Percentiles rank a stretch among this genome's conserved stretches.
Evolutionary conservation across 2,888 invertebrate genomes (phyloP).

Genomic region (Drosophila infuscata): DNA sequence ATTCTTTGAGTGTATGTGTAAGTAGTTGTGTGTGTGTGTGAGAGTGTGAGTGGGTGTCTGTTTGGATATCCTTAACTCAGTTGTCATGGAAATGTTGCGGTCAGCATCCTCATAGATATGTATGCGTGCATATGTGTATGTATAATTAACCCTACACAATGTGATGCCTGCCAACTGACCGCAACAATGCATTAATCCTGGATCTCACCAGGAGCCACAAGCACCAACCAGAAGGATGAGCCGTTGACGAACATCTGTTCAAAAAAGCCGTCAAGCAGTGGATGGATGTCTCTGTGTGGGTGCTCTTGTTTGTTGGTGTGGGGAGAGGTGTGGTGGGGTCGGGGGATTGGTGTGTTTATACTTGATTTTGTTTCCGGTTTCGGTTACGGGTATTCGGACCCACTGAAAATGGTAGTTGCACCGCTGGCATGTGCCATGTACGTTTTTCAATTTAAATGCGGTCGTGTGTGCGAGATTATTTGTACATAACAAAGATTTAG

Average conservation of each 20-base stretch:
- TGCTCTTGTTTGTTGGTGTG: not conserved
- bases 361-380: slow-evolving; percentile 48
- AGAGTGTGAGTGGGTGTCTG: not conserved
- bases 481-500: slow-evolving; percentile 77
- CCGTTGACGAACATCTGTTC: slow-evolving; percentile 43
- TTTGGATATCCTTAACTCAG: slow-evolving; percentile 38
- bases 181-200: slow-evolving; percentile 71
- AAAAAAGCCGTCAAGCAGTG: slow-evolving; percentile 13
- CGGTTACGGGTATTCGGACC: slow-evolving; percentile 28
- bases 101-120: slow-evolving; percentile 32
- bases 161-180: slow-evolving; percentile 53
- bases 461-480: slow-evolving; percentile 81
- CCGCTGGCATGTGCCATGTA: slow-evolving; percentile 58
- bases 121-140: slow-evolving; percentile 20
- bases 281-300: not conserved
- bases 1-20: not conserved
- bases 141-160: slow-evolving; percentile 72
- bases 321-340: too few species aligned
- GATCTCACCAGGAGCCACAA: slow-evolving; percentile 16
- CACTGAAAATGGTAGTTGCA: slow-evolving; percentile 40
- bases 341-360: not conserved
- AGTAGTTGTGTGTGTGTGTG: not conserved
- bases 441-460: slow-evolving; percentile 81
- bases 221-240: slow-evolving; percentile 9
- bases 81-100: slow-evolving; percentile 68